phyloP scores from a whole-genome alignment of 1,140 invertebrate species.

The Macrobrachium rosenbergii region DNA sequence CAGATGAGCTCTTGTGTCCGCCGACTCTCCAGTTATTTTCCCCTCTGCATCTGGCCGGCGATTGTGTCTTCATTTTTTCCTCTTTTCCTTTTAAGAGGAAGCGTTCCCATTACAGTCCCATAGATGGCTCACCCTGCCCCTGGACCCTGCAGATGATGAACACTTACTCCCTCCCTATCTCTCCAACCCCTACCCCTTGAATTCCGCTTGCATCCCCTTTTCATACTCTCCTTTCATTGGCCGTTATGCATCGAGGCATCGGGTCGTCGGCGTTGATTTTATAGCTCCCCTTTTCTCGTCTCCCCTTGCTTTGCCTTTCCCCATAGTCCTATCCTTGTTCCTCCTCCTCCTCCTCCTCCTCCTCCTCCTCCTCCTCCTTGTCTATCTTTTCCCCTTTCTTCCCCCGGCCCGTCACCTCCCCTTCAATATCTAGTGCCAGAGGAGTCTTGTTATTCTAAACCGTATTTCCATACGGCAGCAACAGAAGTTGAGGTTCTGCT shows the following conservation, averaged over 20 bases:
- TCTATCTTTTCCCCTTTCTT: neutral
- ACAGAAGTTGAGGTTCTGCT: neutral
- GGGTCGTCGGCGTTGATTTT: neutral
- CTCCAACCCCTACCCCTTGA: neutral
- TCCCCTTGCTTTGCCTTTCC: neutral
- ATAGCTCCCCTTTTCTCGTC: neutral
- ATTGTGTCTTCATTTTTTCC: too few relatives aligned
- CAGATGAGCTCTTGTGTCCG: too few relatives aligned
- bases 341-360: neutral
- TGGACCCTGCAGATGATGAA: too few relatives aligned
- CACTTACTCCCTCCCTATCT: neutral
- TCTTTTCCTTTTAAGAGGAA: too few relatives aligned
- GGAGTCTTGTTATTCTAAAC: neutral
- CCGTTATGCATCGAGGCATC: too few relatives aligned
- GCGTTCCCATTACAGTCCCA: too few relatives aligned
- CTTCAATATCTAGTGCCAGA: neutral
- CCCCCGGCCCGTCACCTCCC: neutral
- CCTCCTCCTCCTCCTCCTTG: neutral
- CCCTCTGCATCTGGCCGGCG: too few relatives aligned
- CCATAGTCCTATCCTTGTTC: neutral
- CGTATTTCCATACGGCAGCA: constrained; percentile 9
- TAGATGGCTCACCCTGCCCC: too few relatives aligned
- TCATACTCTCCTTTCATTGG: neutral
- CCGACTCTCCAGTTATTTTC: too few relatives aligned
- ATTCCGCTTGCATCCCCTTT: neutral